Base-by-base conservation (phyloP, 2,113 vertebrate species). In the Mormoops blainvillei region DNA sequence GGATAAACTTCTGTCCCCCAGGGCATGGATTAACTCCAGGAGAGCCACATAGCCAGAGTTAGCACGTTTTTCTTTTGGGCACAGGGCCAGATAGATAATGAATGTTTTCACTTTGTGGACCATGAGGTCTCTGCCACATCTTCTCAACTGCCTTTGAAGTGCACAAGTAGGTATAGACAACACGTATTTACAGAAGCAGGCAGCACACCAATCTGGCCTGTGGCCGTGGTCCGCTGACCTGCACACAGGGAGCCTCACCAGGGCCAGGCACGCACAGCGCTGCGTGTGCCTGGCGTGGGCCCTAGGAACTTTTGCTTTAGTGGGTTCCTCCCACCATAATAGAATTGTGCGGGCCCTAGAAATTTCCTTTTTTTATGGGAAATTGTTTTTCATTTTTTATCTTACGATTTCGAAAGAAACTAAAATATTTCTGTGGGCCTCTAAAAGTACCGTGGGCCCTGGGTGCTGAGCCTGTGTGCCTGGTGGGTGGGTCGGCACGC, bases 241-340 rank as follows among this genome's bases (percentile, higher is more conserved):
- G 19, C 31, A 33, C 1, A 6, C 2, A 28, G 74, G 50, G 43
- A 2, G 0, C 24, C n/a, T 1, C 2, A 22, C 38, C 41, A 2
- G 50, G 24, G 28, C 5, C 54, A 48, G 52, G 63, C 6, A 18
- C 33, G 31, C 18, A 4, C 15, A 20, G 38, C 1, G 3, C 71
- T 38, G 11, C 0, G 5, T 67, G 24, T 9, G 48, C 24, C 18
- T 36, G 36, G 15, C 41, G 0, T 4, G 11, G 28, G 38, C 38
- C 20, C 18, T 1, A 0, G 7, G 36, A 28, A 9, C 61, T 33
- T 73, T 16, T 50, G 61, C 78, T 18, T 89, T 89, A 26, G 4
- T 45, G 45, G 6, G 22, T 50, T n/a, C 80, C 41, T 80, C 58
- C n/a, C 63, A 52, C 33, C 14, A 7, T 33, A 45, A 58, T 3